Base-by-base conservation (phyloP, 2,888 invertebrate genomes). In the Apotomis betuletana region DNA sequence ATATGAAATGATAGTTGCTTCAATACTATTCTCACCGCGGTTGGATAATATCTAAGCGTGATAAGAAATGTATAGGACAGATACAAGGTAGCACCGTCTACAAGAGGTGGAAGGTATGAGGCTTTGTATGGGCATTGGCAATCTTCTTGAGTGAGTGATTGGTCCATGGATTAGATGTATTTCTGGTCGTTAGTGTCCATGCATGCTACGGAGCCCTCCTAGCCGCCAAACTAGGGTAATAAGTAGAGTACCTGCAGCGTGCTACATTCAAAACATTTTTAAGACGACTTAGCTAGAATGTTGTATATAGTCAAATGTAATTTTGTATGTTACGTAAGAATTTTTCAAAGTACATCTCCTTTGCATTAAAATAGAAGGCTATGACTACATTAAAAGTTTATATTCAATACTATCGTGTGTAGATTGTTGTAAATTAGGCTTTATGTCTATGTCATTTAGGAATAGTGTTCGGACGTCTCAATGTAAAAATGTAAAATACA, bases 401-500 rank as follows among this genome's bases (percentile, higher is more conserved):
- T 87, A 89, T 89, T 88, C 86, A 84, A 87, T 88, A 87, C 86
- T 90, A 87, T 88, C 85, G 91, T 90, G 91, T 89, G 91, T 92
- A 92, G 92, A 87, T 88, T 87, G 90, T 92, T 92, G 90, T 90
- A 89, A 85, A 86, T 84, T 92, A 92, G 91, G 89, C 92, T 91
- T 91, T 85, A 85, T 85, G 88, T 90, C 91, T 91, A 90, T 87
- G 91, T 90, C 90, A 91, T 88, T 83, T 88, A 88, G 83, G 85
- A 82, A 84, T 90, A 90, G 87, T 83, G 83, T 90, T 88, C 85
- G 87, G 86, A 87, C 83, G 88, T 90, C 88, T 91, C 88, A 89
- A 89, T 93, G 92, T 93, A 92, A 88, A 93, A 92, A 93, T 93
- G 92, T 93, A 93, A 89, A 87, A 90, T 91, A 93, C 87, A 89